Conservation (phyloP, 1,140 invertebrate genomes). For the Heliconius nattereri region DNA sequence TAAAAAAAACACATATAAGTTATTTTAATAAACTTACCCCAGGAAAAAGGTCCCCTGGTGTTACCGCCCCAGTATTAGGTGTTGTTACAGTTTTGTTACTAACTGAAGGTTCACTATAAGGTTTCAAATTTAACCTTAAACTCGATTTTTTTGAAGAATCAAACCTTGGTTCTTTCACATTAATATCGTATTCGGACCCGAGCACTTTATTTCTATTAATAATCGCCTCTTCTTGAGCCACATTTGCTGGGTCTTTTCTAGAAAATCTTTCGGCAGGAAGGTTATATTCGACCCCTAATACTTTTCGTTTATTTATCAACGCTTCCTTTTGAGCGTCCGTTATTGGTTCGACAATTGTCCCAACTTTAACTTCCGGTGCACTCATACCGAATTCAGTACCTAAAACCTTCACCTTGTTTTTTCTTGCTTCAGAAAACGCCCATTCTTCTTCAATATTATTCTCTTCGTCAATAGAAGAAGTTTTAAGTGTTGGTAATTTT, state of each 20-base stretch:
- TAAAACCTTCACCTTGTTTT: conserved; percentile 66
- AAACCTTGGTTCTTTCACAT: conserved; percentile 35
- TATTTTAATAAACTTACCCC: conserved; percentile 48
- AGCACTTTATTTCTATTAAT: conserved; percentile 52
- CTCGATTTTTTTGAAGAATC: conserved; percentile 56
- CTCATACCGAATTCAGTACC: conserved; percentile 54
- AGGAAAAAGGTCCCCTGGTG: conserved; percentile 70
- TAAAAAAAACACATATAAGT: not conserved
- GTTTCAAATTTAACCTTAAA: conserved; percentile 74
- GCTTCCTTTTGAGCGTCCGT: conserved; percentile 71
- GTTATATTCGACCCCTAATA: conserved; percentile 71
- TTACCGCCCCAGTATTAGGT: conserved; percentile 58
- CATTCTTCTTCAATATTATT: conserved; percentile 57
- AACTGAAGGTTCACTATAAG: conserved; percentile 49
- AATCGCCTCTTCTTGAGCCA: conserved; percentile 62
- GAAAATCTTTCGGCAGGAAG: conserved; percentile 46
- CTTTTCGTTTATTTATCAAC: conserved; percentile 63
- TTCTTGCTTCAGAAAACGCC: conserved; percentile 57
- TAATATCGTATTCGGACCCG: conserved; percentile 53
- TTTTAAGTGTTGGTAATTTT: conserved; percentile 40
- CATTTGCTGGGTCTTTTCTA: conserved; percentile 56
- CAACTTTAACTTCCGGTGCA: conserved; percentile 34
- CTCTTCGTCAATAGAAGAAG: conserved; percentile 57
- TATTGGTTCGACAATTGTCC: conserved; percentile 46
- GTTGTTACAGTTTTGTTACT: conserved; percentile 42